Conservation (phyloP, 2,888 invertebrate species). For the Phlogophora meticulosa region DNA sequence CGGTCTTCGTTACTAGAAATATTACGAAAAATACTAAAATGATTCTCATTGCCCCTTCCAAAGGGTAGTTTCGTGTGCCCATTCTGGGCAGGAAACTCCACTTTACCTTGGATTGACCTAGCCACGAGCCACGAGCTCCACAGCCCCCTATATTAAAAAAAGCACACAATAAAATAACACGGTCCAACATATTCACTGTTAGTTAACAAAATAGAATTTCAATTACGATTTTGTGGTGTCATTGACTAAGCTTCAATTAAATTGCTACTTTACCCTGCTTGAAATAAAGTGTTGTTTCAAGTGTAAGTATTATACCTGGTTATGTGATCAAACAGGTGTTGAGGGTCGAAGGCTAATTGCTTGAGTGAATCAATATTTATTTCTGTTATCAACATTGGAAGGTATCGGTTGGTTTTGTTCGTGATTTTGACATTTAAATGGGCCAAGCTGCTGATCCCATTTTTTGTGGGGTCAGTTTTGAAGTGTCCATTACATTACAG, state of each 20-base stretch:
- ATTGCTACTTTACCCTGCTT: background rate
- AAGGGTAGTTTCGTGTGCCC: too few relatives aligned
- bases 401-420: background rate
- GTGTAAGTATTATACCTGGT: conserved; percentile 7
- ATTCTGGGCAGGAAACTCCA: too few relatives aligned
- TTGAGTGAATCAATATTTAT: conserved; percentile 59
- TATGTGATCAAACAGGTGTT: conserved; percentile 52
- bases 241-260: conserved; percentile 17
- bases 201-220: conserved; percentile 46
- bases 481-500: too few relatives aligned
- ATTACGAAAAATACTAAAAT: too few relatives aligned
- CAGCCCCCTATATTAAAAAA: conserved; percentile 13
- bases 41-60: too few relatives aligned
- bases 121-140: too few relatives aligned
- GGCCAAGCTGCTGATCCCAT: too few relatives aligned
- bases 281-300: conserved; percentile 33
- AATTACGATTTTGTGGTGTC: conserved; percentile 16
- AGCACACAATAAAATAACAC: conserved; percentile 24
- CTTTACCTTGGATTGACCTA: too few relatives aligned
- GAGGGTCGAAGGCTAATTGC: conserved; percentile 46
- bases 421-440: background rate
- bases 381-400: conserved; percentile 15
- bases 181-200: conserved; percentile 13
- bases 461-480: too few relatives aligned
- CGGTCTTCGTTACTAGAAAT: too few relatives aligned